Conservation (phyloP, 2,113 vertebrate genomes). For the Asarcornis scutulata region DNA sequence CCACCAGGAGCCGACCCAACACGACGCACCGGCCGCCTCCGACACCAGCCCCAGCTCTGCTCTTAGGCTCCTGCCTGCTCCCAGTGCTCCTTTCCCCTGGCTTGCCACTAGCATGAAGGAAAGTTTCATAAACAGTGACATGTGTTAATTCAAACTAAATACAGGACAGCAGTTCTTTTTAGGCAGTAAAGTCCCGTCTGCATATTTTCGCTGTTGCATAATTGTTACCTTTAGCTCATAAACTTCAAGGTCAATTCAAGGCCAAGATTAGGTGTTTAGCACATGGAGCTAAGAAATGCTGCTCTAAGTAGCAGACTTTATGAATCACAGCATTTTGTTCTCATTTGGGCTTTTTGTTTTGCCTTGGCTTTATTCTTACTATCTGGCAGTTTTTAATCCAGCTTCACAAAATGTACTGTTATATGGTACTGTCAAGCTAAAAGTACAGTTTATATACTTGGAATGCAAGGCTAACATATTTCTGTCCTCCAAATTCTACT, state of each 20-base stretch:
- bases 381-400: not conserved
- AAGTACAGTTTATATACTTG: not conserved
- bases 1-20: not conserved
- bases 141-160: conserved; percentile 73
- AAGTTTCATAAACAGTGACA: conserved; percentile 68
- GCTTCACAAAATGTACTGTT: not conserved
- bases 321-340: not conserved
- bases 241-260: conserved; percentile 67
- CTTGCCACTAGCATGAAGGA: conserved; percentile 23
- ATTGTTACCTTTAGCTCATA: conserved; percentile 77
- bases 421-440: not conserved
- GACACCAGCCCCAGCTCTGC: not conserved
- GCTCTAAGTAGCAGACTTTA: conserved; percentile 14
- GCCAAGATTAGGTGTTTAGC: conserved; percentile 65
- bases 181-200: conserved; percentile 68
- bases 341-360: not conserved
- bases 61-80: conserved; percentile 21
- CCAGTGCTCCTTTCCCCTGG: not conserved
- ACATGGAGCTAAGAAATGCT: conserved; percentile 56
- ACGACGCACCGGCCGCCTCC: not conserved
- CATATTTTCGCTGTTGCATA: conserved; percentile 78
- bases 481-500: not conserved
- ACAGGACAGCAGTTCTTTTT: conserved; percentile 61
- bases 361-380: not conserved
- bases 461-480: not conserved